These are phyloP conservation scores for Poecile atricapillus DNA, from an alignment of 2,113 vertebrate genomes.

Conservation along the genomic window DNA sequence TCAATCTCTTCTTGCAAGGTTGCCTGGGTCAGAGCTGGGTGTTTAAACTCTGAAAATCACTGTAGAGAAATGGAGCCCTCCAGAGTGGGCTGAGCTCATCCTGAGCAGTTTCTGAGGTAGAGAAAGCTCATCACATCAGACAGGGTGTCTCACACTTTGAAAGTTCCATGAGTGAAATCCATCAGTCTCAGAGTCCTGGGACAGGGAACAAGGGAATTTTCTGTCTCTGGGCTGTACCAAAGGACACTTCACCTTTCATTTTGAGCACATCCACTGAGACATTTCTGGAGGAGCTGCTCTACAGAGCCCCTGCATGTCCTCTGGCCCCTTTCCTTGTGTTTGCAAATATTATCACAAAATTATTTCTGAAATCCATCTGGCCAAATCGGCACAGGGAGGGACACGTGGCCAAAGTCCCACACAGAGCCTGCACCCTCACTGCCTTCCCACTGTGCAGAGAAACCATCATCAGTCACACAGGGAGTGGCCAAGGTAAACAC, in stretches of 20 bases:
- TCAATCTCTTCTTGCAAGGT: background rate
- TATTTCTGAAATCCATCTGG: background rate
- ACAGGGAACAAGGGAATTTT: background rate
- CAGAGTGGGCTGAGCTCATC: background rate
- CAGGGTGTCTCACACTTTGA: background rate
- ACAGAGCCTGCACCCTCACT: background rate
- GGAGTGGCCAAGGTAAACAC: background rate
- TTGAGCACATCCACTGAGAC: background rate
- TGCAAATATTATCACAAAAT: background rate
- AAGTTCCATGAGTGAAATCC: background rate
- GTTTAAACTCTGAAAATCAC: background rate
- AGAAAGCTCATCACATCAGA: background rate
- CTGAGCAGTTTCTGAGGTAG: background rate
- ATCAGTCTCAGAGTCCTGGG: background rate
- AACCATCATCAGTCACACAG: background rate
- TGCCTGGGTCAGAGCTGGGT: background rate
- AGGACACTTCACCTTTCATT: background rate
- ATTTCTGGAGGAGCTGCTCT: background rate
- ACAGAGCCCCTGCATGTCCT: background rate
- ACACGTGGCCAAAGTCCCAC: background rate
- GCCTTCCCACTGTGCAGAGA: background rate
- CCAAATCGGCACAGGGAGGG: background rate
- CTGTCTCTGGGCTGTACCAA: background rate
- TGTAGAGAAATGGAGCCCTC: background rate
- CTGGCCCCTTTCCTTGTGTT: background rate